Evolutionary conservation across 2,888 invertebrate species (phyloP), one percentile per base, ranked within the genome.

Genomic region (Sinhomidia bicolor): DNA sequence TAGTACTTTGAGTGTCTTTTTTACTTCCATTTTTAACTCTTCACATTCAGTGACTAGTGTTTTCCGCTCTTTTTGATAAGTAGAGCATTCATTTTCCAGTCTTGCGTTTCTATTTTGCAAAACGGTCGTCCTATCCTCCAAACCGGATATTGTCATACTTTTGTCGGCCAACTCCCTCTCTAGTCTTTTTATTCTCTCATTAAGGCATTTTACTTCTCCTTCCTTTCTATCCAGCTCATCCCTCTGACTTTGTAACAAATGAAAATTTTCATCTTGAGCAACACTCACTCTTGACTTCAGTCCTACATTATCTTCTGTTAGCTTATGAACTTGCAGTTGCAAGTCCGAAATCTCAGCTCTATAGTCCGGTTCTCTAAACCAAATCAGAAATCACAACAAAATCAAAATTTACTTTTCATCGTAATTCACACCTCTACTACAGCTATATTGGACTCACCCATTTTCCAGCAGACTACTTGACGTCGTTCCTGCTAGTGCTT

Each of bases 341-440:
- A 91, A 81, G 17, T 91, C 89, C 0, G 91, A 83, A 51, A 91
- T 90, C 79, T 91, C 89, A 14, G 88, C 87, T 41, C 85, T 85
- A 4, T n/a, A 83, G 41, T 88, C 82, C 0, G 76, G 82, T 32
- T 83, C 82, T n/a, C 81, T 86, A n/a, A n/a, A 54, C 41, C 9
- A 1, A 57, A 57, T 2, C 20, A 57, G 7, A 12, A 44, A 1
- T 65, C 26, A 65, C 36, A 71, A n/a, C 17, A 5, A 6, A 62
- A 3, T 62, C n/a, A 20, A 62, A 5, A 10, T 62, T 14, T 10
- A 20, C 23, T 62, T n/a, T 26, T 5, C 7, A 17, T 2, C 20
- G 17, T 17, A 62, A n/a, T n/a, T n/a, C n/a, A 26, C 10, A 62
- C 14, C 32, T 32, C 14, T 32, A n/a, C 14, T 10, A 7, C 20